Conservation (phyloP, 2,888 invertebrate species). For the Caenorhabditis sinica region DNA sequence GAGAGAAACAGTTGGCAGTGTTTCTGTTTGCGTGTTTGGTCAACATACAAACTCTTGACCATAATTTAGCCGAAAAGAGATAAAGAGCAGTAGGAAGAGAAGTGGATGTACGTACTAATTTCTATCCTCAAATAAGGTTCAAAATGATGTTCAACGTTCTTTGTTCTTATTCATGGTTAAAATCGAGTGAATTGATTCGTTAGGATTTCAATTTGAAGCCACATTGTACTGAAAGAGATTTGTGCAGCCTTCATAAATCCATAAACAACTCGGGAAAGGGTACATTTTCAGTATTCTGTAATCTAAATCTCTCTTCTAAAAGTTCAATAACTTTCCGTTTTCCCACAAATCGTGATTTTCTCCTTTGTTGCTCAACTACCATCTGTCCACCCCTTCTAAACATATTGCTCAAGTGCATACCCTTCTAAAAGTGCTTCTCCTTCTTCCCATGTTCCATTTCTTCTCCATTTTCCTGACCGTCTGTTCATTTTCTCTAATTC, state of each 20-base stretch:
- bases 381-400: conserved; percentile 20
- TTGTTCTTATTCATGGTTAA: not conserved
- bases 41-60: conserved; percentile 37
- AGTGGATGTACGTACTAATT: not conserved
- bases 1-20: conserved; percentile 36
- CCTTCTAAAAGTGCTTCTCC: conserved; percentile 42
- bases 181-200: too few species aligned
- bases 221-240: too few species aligned
- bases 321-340: not conserved
- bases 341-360: not conserved
- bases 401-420: conserved; percentile 53
- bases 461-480: conserved; percentile 38
- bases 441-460: conserved; percentile 21
- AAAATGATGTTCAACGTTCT: not conserved
- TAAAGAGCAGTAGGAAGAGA: not conserved
- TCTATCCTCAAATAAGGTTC: not conserved
- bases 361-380: not conserved
- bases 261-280: too few species aligned
- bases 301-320: too few species aligned
- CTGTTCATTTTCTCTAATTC: conserved; percentile 32
- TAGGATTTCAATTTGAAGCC: too few species aligned
- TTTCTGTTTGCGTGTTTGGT: conserved; percentile 40
- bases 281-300: too few species aligned
- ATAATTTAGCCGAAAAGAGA: conserved; percentile 36
- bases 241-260: too few species aligned